phyloP scores from a whole-genome alignment of 2,797 vertebrate genomes.

The Myioborus miniatus region DNA sequence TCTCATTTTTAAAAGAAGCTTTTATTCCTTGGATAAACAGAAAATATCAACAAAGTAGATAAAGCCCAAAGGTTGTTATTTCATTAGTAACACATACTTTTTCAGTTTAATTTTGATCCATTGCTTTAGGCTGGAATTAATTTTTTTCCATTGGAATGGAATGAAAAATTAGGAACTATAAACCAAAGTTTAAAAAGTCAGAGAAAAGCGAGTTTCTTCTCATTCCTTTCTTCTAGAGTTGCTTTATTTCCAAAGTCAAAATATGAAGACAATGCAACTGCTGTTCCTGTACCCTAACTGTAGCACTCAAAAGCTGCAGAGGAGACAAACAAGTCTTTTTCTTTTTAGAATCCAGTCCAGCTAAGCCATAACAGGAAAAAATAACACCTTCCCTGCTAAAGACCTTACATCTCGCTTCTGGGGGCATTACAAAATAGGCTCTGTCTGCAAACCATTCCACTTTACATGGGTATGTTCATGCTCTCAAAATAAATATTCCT shows the following conservation, averaged over 20 bases:
- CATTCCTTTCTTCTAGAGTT: background rate
- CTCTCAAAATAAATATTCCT: background rate
- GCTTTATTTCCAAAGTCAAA: conserved; percentile 8
- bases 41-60: background rate
- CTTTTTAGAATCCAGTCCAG: background rate
- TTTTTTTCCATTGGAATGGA: background rate
- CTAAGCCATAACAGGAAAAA: conserved; percentile 15
- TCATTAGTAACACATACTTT: background rate
- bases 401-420: background rate
- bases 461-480: background rate
- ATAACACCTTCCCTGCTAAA: background rate
- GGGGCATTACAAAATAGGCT: background rate
- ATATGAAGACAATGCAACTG: conserved; percentile 6
- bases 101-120: background rate
- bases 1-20: background rate
- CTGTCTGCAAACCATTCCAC: background rate
- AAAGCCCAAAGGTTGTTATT: background rate
- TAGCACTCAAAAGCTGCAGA: background rate
- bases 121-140: background rate
- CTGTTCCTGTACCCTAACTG: background rate
- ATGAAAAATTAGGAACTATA: background rate
- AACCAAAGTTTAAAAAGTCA: background rate
- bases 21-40: background rate
- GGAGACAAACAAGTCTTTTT: conserved; percentile 14
- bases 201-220: background rate